A percentile compares a stretch with the other conserved stretches of the same genome.
Evolutionary conservation across 2,797 vertebrate species (phyloP).

Genomic region (Thalassophryne amazonica): DNA sequence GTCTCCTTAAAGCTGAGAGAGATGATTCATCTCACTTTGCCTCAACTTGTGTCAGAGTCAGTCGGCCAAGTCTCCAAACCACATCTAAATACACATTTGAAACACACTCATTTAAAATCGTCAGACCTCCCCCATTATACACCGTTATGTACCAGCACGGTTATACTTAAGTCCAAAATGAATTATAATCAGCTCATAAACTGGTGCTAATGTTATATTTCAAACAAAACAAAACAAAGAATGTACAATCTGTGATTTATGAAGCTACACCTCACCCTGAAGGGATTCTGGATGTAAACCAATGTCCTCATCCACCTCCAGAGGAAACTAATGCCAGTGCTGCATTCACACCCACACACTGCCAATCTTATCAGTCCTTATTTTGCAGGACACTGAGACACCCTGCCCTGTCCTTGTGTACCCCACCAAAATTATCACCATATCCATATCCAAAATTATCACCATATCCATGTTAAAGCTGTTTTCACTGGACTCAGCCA

Average conservation of each 20-base stretch:
- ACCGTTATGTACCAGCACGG: background rate
- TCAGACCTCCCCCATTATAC: background rate
- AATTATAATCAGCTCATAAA: slow-evolving; percentile 5
- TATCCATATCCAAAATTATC: too few relatives aligned
- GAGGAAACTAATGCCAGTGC: slow-evolving; percentile 16
- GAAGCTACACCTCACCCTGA: slow-evolving; percentile 32
- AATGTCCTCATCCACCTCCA: slow-evolving; percentile 29
- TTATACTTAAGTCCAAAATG: background rate
- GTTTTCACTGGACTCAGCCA: too few relatives aligned
- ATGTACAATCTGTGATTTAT: slow-evolving; percentile 35
- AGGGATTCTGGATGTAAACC: slow-evolving; percentile 32
- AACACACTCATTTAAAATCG: slow-evolving; percentile 1
- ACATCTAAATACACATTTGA: slow-evolving; percentile 3
- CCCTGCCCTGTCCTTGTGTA: slow-evolving; percentile 33
- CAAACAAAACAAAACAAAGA: slow-evolving; percentile 10
- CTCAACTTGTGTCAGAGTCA: background rate
- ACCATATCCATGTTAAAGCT: too few relatives aligned
- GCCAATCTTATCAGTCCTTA: slow-evolving; percentile 21
- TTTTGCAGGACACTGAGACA: slow-evolving; percentile 18
- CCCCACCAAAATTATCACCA: slow-evolving; percentile 8
- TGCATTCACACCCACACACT: slow-evolving; percentile 16
- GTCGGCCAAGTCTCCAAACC: background rate
- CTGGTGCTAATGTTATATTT: background rate
- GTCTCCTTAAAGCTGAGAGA: background rate
- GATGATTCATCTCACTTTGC: slow-evolving; percentile 5